A percentile compares a stretch with the other conserved stretches of the same genome.
phyloP scores from a whole-genome alignment of 2,888 invertebrate species.

The Fragum whitleyi region DNA sequence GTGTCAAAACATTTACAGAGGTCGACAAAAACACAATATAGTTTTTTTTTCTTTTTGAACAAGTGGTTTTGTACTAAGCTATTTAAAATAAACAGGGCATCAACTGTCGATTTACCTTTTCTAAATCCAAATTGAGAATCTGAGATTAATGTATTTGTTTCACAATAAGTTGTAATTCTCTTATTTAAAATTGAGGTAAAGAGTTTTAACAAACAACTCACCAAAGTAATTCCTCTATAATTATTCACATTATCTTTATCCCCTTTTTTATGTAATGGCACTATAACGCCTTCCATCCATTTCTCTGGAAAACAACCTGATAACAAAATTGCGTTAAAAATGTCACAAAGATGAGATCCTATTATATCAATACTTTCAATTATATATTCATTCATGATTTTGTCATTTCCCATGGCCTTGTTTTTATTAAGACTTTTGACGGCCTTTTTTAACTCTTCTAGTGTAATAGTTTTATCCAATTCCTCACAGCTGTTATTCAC shows the following conservation, averaged over 20 bases:
- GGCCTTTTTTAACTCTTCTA: conserved; percentile 11
- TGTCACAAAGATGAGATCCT: conserved; percentile 9
- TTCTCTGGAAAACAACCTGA: conserved; percentile 24
- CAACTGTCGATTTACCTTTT: conserved; percentile 33
- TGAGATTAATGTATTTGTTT: conserved; percentile 11
- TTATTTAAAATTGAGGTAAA: conserved; percentile 43
- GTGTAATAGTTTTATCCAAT: not conserved
- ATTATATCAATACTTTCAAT: conserved; percentile 39
- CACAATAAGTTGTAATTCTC: conserved; percentile 21
- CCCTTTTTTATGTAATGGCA: conserved; percentile 50
- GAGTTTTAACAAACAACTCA: conserved; percentile 44
- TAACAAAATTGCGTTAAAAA: conserved; percentile 38
- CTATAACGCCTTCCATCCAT: conserved; percentile 47
- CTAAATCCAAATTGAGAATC: conserved; percentile 34
- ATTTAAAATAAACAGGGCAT: conserved; percentile 33
- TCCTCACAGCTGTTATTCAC: conserved; percentile 4
- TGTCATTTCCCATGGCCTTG: conserved; percentile 28
- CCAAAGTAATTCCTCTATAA: conserved; percentile 47
- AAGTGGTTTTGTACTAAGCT: conserved; percentile 28
- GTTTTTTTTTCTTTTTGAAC: conserved; percentile 11
- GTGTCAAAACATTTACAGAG: conserved; percentile 20
- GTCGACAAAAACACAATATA: conserved; percentile 32
- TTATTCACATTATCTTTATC: conserved; percentile 36
- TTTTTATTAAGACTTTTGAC: conserved; percentile 13
- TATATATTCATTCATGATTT: conserved; percentile 42